phyloP scores from a whole-genome alignment of 2,888 invertebrate species.

The Dioctria rufipes region DNA sequence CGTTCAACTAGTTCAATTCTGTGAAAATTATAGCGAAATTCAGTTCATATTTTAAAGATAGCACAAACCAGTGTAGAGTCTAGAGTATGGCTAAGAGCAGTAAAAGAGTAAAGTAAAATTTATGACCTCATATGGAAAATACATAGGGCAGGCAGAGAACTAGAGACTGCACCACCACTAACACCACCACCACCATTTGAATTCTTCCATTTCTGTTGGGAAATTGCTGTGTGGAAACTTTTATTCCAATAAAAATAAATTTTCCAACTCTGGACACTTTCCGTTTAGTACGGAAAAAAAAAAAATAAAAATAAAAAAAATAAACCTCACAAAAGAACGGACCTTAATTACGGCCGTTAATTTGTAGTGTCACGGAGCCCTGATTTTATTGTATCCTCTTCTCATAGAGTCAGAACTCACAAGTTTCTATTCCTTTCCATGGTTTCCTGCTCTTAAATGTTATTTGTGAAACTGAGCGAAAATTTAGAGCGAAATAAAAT shows the following conservation, averaged over 20 bases:
- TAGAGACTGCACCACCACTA: too few relatives aligned
- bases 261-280: conserved; percentile 54
- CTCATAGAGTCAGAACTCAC: too few relatives aligned
- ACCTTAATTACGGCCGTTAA: conserved; percentile 57
- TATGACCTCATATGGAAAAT: conserved; percentile 41
- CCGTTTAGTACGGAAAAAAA: conserved; percentile 35
- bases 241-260: conserved; percentile 57
- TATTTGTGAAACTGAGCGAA: conserved; percentile 53
- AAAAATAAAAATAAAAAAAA: conserved; percentile 29
- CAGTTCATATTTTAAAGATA: conserved; percentile 22
- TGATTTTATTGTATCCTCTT: conserved; percentile 55
- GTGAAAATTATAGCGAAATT: conserved; percentile 18
- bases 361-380: conserved; percentile 56
- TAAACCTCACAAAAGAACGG: conserved; percentile 36
- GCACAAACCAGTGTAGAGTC: conserved; percentile 10
- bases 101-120: conserved; percentile 18
- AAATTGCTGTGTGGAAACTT: conserved; percentile 47
- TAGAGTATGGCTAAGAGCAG: not conserved
- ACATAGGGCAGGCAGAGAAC: conserved; percentile 1
- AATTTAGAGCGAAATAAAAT: conserved; percentile 52
- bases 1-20: conserved; percentile 23
- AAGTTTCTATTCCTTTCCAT: conserved; percentile 32
- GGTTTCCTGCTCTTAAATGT: conserved; percentile 41
- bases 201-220: conserved; percentile 4
- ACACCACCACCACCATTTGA: conserved; percentile 16